Evolutionary conservation across 2,113 vertebrate species (phyloP).

Genomic region (Neolamprologus sp.): DNA sequence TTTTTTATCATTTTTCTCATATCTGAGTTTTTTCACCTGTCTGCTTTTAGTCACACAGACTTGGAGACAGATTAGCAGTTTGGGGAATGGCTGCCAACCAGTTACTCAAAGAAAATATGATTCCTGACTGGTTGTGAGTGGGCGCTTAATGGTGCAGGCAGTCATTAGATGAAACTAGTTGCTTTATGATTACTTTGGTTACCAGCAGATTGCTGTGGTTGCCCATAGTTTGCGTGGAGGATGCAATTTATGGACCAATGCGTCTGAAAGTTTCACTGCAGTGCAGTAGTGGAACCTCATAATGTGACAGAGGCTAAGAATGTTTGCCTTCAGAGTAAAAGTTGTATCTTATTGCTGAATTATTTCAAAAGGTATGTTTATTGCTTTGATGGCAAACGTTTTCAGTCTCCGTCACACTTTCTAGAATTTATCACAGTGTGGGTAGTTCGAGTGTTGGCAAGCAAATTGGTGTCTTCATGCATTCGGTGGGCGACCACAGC

Average conservation of each 20-base stretch:
- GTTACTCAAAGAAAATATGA: neutral
- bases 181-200: neutral
- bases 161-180: neutral
- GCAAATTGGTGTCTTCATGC: neutral
- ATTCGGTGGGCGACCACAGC: neutral
- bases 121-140: neutral
- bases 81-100: neutral
- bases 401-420: accelerated
- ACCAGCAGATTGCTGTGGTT: neutral
- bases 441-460: neutral
- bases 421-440: neutral
- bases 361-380: neutral
- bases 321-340: neutral
- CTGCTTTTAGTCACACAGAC: neutral
- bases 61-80: neutral
- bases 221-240: neutral
- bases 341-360: neutral
- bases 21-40: neutral
- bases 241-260: neutral
- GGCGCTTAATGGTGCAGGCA: neutral
- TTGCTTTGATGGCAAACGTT: neutral
- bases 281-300: neutral
- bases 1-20: neutral
- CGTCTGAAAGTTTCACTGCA: neutral
- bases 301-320: neutral